phyloP scores from a whole-genome alignment of 2,888 invertebrate genomes.

The Apodemia hepburni region DNA sequence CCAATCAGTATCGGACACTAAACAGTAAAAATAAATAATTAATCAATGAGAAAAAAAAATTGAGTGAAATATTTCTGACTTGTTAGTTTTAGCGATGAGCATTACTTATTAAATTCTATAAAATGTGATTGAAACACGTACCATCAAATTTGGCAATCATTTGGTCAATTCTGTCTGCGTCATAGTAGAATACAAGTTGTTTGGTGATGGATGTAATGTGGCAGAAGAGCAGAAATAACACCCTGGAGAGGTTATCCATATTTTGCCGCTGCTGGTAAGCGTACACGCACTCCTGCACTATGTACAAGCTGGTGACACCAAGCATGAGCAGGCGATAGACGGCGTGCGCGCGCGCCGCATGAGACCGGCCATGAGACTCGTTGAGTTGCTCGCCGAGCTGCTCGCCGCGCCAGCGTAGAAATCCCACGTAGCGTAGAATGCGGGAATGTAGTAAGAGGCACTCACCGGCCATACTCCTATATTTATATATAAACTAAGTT shows the following conservation, averaged over 20 bases:
- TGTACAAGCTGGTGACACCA: slow-evolving; percentile 40
- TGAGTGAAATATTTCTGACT: too few relatives aligned
- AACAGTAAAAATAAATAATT: too few relatives aligned
- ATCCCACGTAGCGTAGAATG: slow-evolving; percentile 26
- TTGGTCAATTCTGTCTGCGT: slow-evolving; percentile 39
- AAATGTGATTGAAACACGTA: slow-evolving; percentile 22
- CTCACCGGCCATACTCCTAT: slow-evolving; percentile 19
- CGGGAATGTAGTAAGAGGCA: slow-evolving; percentile 25
- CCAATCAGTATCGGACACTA: too few relatives aligned
- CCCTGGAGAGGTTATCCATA: slow-evolving; percentile 59
- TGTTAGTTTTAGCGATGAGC: too few relatives aligned
- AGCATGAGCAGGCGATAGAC: slow-evolving; percentile 43
- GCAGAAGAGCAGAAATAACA: slow-evolving; percentile 67
- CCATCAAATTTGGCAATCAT: slow-evolving; percentile 41
- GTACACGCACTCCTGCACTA: slow-evolving; percentile 47
- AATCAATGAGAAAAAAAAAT: too few relatives aligned
- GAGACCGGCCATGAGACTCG: too few relatives aligned
- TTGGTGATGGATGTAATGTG: slow-evolving; percentile 64
- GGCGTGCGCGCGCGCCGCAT: slow-evolving; percentile 27
- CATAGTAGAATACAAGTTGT: slow-evolving; percentile 53
- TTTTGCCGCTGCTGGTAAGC: slow-evolving; percentile 52
- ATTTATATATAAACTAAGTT: too few relatives aligned
- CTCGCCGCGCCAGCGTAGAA: slow-evolving; percentile 23
- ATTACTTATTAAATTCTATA: too few relatives aligned
- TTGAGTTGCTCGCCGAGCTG: too few relatives aligned